A percentile compares a stretch with the other conserved stretches of the same genome.
Conservation (phyloP, 2,888 invertebrate species). For the Sipha maydis region DNA sequence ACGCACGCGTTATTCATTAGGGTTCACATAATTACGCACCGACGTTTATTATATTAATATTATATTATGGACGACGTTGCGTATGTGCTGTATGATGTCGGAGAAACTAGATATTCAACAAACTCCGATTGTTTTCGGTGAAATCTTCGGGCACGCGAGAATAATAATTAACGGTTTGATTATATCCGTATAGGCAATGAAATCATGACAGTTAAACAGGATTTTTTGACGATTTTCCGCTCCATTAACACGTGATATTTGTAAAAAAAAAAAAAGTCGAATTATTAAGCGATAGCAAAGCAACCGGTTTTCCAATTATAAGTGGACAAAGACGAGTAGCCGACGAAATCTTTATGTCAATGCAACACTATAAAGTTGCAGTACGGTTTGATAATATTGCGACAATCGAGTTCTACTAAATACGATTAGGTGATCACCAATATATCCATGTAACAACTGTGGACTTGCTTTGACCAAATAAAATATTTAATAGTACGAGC, state of each 20-base stretch:
- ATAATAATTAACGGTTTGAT: neutral
- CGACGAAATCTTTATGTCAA: neutral
- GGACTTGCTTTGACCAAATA: no score
- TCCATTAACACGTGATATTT: neutral
- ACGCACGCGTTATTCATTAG: neutral
- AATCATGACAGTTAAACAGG: neutral
- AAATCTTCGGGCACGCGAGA: neutral
- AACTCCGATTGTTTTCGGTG: neutral
- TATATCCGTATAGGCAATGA: neutral
- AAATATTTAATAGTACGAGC: no score
- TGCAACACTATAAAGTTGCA: no score
- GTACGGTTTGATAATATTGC: no score
- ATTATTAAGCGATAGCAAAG: neutral
- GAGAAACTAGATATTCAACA: neutral
- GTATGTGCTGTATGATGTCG: no score
- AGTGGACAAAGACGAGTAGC: neutral
- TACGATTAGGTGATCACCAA: no score
- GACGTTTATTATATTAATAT: neutral
- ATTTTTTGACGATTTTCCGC: neutral
- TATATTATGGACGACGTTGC: no score
- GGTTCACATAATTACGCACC: neutral
- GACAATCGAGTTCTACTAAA: no score
- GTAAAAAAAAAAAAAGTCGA: no score
- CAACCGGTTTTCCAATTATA: neutral
- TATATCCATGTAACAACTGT: no score